Evolutionary conservation across 2,113 vertebrate species (phyloP).

Genomic region (Cricetomys ansorgei): DNA sequence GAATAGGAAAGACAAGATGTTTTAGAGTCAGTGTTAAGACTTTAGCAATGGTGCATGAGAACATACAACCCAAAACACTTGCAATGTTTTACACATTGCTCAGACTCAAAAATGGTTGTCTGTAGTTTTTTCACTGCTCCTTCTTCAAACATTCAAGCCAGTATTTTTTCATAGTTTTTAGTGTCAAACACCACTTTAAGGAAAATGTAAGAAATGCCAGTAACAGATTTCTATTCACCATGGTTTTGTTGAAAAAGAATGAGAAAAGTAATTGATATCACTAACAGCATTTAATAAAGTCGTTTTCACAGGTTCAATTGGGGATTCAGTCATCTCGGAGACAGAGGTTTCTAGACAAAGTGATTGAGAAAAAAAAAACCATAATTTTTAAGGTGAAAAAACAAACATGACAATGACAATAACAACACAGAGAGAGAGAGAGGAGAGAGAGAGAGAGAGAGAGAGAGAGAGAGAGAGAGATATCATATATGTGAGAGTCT

Average conservation of each 20-base stretch:
- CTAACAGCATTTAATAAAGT: neutral
- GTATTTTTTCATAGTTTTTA: neutral
- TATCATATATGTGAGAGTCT: neutral
- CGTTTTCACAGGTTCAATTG: neutral
- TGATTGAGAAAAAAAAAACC: neutral
- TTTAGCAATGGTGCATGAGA: neutral
- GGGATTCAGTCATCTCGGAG: neutral
- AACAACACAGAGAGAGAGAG: neutral
- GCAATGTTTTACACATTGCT: neutral
- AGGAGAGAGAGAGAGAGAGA: neutral
- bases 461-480: rapidly evolving
- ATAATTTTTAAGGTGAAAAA: neutral
- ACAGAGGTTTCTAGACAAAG: neutral
- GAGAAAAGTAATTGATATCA: neutral
- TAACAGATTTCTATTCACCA: neutral
- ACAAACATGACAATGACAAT: too few relatives aligned
- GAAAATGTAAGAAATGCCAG: neutral
- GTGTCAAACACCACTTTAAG: constrained; percentile 37
- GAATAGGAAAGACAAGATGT: neutral
- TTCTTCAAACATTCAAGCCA: neutral
- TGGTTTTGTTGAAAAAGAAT: neutral
- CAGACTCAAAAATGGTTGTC: neutral
- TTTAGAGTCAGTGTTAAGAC: neutral
- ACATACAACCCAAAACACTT: neutral
- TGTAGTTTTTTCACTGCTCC: constrained; percentile 23